A percentile compares a stretch with the other conserved stretches of the same genome.
These are phyloP conservation scores for Mesoligia furuncula DNA, from an alignment of 2,888 invertebrate species.

Conservation along the genomic window DNA sequence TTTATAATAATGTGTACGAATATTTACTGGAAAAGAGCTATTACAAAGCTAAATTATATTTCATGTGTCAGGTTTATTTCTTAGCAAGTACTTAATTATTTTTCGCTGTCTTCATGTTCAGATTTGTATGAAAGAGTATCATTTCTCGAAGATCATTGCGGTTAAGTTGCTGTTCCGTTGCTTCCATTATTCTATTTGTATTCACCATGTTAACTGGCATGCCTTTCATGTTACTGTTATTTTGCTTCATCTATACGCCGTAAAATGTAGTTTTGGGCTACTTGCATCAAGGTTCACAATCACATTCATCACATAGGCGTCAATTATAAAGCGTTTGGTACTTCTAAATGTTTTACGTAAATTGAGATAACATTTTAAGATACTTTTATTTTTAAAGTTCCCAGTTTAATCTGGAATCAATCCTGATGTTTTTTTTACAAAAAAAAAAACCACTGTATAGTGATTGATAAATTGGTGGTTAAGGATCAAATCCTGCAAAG, in stretches of 20 bases:
- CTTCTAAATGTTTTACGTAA: not conserved
- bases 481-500: not conserved
- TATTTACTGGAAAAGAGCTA: slow-evolving; percentile 20
- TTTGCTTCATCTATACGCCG: slow-evolving; percentile 7
- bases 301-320: not conserved
- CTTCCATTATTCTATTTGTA: slow-evolving; percentile 68
- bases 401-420: not conserved
- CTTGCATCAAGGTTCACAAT: not conserved
- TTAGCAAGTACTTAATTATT: slow-evolving; percentile 1
- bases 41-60: not conserved
- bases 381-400: not conserved
- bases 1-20: not conserved
- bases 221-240: slow-evolving; percentile 21
- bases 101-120: slow-evolving; percentile 5
- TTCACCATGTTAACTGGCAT: slow-evolving; percentile 40
- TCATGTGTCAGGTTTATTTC: slow-evolving; percentile 5
- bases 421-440: not conserved
- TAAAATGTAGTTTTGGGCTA: slow-evolving; percentile 5
- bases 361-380: not conserved
- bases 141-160: slow-evolving; percentile 27
- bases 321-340: not conserved
- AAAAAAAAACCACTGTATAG: not conserved
- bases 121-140: slow-evolving; percentile 31
- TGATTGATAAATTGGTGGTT: not conserved
- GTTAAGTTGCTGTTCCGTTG: slow-evolving; percentile 64